These are phyloP conservation scores for Sylvilagus floridanus DNA, from an alignment of 2,797 vertebrate species.

Conservation along the genomic window DNA sequence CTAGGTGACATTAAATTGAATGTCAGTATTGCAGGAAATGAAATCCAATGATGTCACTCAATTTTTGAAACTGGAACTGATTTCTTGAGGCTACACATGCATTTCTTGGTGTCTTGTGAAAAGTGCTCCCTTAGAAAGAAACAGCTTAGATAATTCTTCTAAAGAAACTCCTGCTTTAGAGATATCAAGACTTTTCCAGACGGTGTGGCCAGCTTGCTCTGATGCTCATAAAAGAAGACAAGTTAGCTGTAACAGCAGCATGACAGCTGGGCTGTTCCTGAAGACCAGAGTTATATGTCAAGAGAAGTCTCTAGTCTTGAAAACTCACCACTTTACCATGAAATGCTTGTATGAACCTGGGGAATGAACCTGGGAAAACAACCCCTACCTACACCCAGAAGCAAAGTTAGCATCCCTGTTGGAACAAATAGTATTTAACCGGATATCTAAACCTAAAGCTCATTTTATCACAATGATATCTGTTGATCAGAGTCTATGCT, in stretches of 20 bases:
- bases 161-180: not conserved
- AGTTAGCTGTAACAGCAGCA: not conserved
- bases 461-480: not conserved
- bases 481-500: not conserved
- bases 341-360: not conserved
- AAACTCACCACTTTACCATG: not conserved
- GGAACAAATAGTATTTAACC: not conserved
- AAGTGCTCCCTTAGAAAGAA: not conserved
- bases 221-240: not conserved
- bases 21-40: not conserved
- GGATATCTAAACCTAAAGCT: not conserved
- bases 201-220: not conserved
- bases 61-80: not conserved
- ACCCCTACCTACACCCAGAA: not conserved
- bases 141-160: not conserved
- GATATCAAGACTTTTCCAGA: not conserved
- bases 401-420: not conserved
- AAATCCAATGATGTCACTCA: not conserved
- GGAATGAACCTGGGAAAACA: not conserved
- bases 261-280: fast-evolving
- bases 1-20: not conserved
- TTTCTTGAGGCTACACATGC: not conserved
- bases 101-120: not conserved
- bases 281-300: not conserved
- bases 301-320: not conserved